These are phyloP conservation scores for Drosophila anceps DNA, from an alignment of 2,888 invertebrate genomes.

Conservation along the genomic window DNA sequence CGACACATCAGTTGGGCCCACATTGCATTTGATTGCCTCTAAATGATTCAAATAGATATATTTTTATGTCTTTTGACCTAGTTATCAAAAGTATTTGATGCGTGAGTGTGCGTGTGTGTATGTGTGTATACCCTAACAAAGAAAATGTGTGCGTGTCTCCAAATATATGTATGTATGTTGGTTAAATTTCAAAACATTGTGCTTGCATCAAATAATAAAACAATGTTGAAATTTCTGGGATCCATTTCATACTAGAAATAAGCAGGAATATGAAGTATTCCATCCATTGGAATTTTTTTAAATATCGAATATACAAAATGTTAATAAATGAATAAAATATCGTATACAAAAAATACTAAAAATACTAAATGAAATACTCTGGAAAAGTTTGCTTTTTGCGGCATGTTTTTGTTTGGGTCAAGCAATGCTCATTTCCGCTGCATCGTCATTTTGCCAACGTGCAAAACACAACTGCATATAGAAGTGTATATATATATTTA, in stretches of 20 bases:
- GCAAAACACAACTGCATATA: not conserved
- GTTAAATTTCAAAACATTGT: not conserved
- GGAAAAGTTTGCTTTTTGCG: not conserved
- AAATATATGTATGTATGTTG: not conserved
- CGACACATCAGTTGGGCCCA: conserved; percentile 22
- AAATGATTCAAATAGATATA: conserved; percentile 70
- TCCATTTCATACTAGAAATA: too few relatives aligned
- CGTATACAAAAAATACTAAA: not conserved
- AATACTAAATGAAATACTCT: too few relatives aligned
- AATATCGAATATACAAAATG: too few relatives aligned
- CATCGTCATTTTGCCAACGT: conserved; percentile 17
- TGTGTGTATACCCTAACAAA: not conserved
- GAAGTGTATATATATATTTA: not conserved
- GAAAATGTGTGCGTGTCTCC: not conserved
- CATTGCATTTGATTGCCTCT: conserved; percentile 68
- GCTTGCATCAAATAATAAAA: not conserved
- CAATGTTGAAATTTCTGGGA: too few relatives aligned
- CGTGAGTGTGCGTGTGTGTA: not conserved
- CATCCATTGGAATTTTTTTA: too few relatives aligned
- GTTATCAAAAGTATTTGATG: conserved; percentile 49
- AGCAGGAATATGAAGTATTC: too few relatives aligned
- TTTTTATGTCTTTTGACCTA: conserved; percentile 63
- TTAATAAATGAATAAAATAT: too few relatives aligned
- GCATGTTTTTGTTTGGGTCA: not conserved
- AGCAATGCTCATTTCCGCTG: conserved; percentile 38